These are phyloP conservation scores for Drosophila robusta DNA, from an alignment of 2,888 invertebrate species.

Conservation along the genomic window DNA sequence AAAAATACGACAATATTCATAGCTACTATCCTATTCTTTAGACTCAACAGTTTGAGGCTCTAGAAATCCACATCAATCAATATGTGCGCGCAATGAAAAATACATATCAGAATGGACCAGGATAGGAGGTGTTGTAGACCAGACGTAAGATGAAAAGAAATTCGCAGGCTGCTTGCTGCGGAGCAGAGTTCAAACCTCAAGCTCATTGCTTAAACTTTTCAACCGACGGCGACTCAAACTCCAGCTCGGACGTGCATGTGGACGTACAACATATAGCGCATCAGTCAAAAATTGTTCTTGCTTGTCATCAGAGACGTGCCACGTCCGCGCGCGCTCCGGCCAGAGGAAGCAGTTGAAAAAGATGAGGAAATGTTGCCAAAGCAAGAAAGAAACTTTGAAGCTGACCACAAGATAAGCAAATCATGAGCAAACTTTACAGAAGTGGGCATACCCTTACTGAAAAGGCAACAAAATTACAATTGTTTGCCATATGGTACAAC, in stretches of 20 bases:
- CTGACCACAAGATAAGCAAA: slow-evolving; percentile 43
- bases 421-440: not conserved
- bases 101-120: slow-evolving; percentile 54
- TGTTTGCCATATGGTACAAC: not conserved
- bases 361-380: slow-evolving; percentile 51
- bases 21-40: not conserved
- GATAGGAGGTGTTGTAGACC: slow-evolving; percentile 15
- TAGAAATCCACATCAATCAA: slow-evolving; percentile 68
- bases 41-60: slow-evolving; percentile 22
- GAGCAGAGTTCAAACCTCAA: slow-evolving; percentile 63
- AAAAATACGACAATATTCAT: slow-evolving; percentile 11
- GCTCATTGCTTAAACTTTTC: slow-evolving; percentile 60
- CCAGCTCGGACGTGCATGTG: slow-evolving; percentile 38
- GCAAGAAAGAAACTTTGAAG: slow-evolving; percentile 52
- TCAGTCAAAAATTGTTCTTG: slow-evolving; percentile 78
- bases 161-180: slow-evolving; percentile 30
- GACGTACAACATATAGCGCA: slow-evolving; percentile 70
- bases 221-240: slow-evolving; percentile 40
- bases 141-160: slow-evolving; percentile 20
- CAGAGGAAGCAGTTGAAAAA: slow-evolving; percentile 30
- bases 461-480: not conserved
- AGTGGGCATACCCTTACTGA: slow-evolving; percentile 25
- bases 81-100: slow-evolving; percentile 69
- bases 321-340: slow-evolving; percentile 51
- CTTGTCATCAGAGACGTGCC: slow-evolving; percentile 77